Conservation (phyloP, 2,888 invertebrate genomes). For the Chrysotoxum bicinctum region DNA sequence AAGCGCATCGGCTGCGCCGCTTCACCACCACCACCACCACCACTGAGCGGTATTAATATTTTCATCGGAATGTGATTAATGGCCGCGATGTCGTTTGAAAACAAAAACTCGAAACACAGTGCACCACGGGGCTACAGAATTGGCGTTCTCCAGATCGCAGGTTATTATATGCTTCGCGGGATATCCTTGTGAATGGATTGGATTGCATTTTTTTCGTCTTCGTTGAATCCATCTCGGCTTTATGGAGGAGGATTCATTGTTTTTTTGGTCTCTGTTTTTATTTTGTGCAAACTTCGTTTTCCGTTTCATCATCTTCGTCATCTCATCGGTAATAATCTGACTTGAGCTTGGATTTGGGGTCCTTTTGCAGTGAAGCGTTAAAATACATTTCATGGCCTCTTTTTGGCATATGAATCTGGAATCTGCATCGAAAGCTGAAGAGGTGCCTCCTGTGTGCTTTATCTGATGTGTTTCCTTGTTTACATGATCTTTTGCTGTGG, state of each 20-base stretch:
- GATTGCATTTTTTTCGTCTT: background rate
- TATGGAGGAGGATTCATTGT: conserved; percentile 57
- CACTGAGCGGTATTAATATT: conserved; percentile 73
- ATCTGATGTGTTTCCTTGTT: conserved; percentile 75
- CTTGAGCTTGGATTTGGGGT: conserved; percentile 42
- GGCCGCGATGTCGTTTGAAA: conserved; percentile 74
- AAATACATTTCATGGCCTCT: conserved; percentile 59
- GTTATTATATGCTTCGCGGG: conserved; percentile 72
- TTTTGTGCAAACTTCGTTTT: conserved; percentile 18
- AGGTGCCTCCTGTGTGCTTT: conserved; percentile 71
- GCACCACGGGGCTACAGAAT: conserved; percentile 74
- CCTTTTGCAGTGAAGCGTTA: conserved; percentile 68
- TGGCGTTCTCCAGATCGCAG: conserved; percentile 59
- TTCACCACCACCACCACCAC: background rate
- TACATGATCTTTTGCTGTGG: conserved; percentile 74
- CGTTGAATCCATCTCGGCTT: conserved; percentile 15
- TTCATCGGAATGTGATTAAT: conserved; percentile 76
- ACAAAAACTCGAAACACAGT: conserved; percentile 73
- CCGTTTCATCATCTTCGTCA: conserved; percentile 58
- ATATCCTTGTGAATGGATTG: conserved; percentile 70
- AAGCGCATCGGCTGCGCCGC: background rate
- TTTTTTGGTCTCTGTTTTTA: conserved; percentile 4
- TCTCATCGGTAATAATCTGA: conserved; percentile 47
- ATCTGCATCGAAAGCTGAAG: conserved; percentile 9
- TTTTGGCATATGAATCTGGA: background rate